Evolutionary conservation across 2,888 invertebrate species (phyloP).

Genomic region (Erynnis tages): DNA sequence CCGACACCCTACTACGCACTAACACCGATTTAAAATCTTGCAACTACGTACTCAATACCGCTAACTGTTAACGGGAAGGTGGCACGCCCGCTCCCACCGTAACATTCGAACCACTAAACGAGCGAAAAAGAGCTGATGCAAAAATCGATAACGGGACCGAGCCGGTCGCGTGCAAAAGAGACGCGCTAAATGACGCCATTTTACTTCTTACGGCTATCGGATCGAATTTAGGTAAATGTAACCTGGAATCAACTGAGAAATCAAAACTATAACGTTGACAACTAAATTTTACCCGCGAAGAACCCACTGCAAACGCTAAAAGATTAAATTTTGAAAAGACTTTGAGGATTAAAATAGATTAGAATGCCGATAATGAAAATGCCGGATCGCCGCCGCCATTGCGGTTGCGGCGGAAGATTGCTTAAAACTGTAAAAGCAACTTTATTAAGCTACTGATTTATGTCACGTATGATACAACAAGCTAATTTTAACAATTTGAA

Average conservation of each 20-base stretch:
- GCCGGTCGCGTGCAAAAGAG: conserved; percentile 68
- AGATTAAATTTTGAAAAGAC: conserved; percentile 72
- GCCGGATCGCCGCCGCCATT: conserved; percentile 77
- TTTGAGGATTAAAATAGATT: conserved; percentile 67
- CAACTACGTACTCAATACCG: conserved; percentile 54
- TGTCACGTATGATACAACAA: conserved; percentile 12
- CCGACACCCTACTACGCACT: conserved; percentile 46
- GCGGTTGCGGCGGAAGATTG: conserved; percentile 45
- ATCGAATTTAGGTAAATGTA: conserved; percentile 54
- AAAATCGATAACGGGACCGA: conserved; percentile 66
- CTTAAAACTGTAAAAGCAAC: conserved; percentile 52
- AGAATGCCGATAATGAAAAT: conserved; percentile 60
- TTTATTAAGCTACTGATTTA: conserved; percentile 41
- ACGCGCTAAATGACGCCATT: conserved; percentile 79
- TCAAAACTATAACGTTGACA: conserved; percentile 66
- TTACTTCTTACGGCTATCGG: conserved; percentile 73
- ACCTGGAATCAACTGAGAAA: conserved; percentile 66
- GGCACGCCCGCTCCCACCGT: conserved; percentile 44
- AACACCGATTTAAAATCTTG: conserved; percentile 78
- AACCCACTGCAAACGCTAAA: conserved; percentile 64
- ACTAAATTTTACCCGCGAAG: conserved; percentile 56
- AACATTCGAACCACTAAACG: conserved; percentile 49
- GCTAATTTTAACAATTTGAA: conserved; percentile 1
- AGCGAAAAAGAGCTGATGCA: conserved; percentile 47
- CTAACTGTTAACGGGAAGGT: conserved; percentile 30